Conservation (phyloP, 2,888 invertebrate species). For the Drosophila limbata region DNA sequence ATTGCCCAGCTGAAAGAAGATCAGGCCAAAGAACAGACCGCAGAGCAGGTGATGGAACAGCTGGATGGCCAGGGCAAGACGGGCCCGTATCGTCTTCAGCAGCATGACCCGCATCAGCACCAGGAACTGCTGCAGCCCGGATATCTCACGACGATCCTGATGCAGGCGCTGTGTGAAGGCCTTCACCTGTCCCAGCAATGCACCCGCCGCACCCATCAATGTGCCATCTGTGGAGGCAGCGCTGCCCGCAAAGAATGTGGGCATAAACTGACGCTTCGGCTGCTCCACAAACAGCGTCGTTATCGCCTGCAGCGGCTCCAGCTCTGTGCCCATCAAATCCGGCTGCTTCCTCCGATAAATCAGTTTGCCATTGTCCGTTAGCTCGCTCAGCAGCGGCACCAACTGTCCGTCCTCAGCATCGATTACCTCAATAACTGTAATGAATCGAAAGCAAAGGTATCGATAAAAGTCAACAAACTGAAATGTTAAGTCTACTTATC, state of each 20-base stretch:
- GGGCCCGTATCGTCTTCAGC: conserved; percentile 87
- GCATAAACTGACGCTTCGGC: conserved; percentile 65
- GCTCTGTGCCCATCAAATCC: conserved; percentile 65
- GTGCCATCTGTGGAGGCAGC: conserved; percentile 74
- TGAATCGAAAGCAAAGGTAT: background rate
- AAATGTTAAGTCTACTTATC: background rate
- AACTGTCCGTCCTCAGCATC: conserved; percentile 87
- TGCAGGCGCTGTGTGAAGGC: conserved; percentile 84
- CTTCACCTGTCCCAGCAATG: conserved; percentile 86
- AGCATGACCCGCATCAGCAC: conserved; percentile 88
- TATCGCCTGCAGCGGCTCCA: conserved; percentile 84
- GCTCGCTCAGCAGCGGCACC: conserved; percentile 86
- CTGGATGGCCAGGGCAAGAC: conserved; percentile 88
- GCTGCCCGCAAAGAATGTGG: conserved; percentile 65
- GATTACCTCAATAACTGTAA: conserved; percentile 88
- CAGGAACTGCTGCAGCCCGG: conserved; percentile 87
- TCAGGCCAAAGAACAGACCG: conserved; percentile 86
- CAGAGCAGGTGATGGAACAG: conserved; percentile 88
- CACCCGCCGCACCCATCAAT: conserved; percentile 74
- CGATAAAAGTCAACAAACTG: background rate
- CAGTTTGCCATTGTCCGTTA: conserved; percentile 88
- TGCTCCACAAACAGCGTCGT: conserved; percentile 83
- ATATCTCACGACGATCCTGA: conserved; percentile 85
- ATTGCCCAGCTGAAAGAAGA: conserved; percentile 88
- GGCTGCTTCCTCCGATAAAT: conserved; percentile 67